Conservation (phyloP, 2,888 invertebrate species). For the Harpagoxenus sublaevis region DNA sequence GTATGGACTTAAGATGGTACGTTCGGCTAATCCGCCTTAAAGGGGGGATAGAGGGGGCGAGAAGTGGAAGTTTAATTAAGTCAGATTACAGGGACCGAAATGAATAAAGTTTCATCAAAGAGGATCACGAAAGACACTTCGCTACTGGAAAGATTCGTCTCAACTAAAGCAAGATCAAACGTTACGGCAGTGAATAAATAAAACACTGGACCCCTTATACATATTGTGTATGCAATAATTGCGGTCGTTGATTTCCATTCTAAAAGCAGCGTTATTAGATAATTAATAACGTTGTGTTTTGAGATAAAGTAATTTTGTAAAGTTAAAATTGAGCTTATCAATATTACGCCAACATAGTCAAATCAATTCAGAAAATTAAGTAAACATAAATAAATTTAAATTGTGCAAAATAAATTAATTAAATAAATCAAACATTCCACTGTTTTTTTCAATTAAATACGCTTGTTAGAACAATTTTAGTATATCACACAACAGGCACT, state of each 20-base stretch:
- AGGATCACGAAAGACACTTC: conserved; percentile 42
- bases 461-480: conserved; percentile 4
- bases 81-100: conserved; percentile 71
- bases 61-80: conserved; percentile 75
- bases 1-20: conserved; percentile 45
- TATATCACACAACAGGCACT: not conserved
- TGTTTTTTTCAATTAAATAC: conserved; percentile 9
- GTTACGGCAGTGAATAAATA: conserved; percentile 39
- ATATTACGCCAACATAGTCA: not conserved
- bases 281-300: not conserved
- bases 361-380: not conserved
- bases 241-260: not conserved
- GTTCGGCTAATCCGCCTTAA: conserved; percentile 59
- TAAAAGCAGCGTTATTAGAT: not conserved
- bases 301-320: not conserved
- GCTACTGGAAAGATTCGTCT: conserved; percentile 42
- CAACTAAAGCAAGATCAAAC: conserved; percentile 12
- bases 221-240: not conserved
- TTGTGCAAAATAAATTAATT: not conserved
- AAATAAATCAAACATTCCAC: not conserved
- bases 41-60: conserved; percentile 33
- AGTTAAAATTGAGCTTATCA: not conserved
- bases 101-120: conserved; percentile 77
- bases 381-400: not conserved
- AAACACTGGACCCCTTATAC: not conserved